Percentiles rank a stretch among this genome's conserved stretches.
Evolutionary conservation across 53 echinoderm and acorn worm genomes (phyloP).

Genomic region (Patiria pectinifera): DNA sequence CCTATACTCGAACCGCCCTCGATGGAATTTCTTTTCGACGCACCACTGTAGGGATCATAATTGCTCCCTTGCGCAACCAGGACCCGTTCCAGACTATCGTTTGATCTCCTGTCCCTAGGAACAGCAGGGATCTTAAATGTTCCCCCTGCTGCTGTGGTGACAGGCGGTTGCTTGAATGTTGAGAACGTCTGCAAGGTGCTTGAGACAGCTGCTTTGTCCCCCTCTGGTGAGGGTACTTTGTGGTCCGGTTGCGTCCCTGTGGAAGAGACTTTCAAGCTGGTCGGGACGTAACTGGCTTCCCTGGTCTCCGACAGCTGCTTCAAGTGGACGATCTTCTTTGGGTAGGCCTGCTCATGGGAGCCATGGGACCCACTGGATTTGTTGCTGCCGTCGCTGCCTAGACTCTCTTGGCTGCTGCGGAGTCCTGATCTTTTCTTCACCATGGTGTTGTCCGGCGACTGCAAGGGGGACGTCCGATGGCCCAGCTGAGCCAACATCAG

Average conservation of each 20-base stretch:
- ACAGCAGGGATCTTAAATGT: conserved; percentile 40
- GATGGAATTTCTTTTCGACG: conserved; percentile 84
- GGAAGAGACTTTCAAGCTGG: conserved; percentile 66
- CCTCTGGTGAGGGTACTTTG: conserved; percentile 40
- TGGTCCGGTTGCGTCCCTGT: conserved; percentile 43
- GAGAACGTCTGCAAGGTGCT: conserved; percentile 72
- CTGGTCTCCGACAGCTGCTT: conserved; percentile 60
- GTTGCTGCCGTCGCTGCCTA: conserved; percentile 87
- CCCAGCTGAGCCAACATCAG: conserved; percentile 58
- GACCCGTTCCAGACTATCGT: conserved; percentile 81
- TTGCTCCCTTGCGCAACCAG: conserved; percentile 71
- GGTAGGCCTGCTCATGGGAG: conserved; percentile 62
- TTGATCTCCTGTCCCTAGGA: conserved; percentile 65
- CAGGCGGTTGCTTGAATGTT: conserved; percentile 88
- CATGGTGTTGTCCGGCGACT: conserved; percentile 72
- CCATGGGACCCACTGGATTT: conserved; percentile 85
- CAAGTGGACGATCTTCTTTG: conserved; percentile 54
- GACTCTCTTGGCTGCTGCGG: conserved; percentile 91
- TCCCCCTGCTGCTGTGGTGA: conserved; percentile 6
- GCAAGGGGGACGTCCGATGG: conserved; percentile 65
- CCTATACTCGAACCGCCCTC: conserved; percentile 86
- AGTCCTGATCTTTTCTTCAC: conserved; percentile 64
- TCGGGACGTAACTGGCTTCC: conserved; percentile 82
- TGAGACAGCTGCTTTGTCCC: conserved; percentile 5
- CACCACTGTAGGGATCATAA: conserved; percentile 33